Base-by-base conservation (phyloP, 2,797 vertebrate species). In the Cyclura pinguis region DNA sequence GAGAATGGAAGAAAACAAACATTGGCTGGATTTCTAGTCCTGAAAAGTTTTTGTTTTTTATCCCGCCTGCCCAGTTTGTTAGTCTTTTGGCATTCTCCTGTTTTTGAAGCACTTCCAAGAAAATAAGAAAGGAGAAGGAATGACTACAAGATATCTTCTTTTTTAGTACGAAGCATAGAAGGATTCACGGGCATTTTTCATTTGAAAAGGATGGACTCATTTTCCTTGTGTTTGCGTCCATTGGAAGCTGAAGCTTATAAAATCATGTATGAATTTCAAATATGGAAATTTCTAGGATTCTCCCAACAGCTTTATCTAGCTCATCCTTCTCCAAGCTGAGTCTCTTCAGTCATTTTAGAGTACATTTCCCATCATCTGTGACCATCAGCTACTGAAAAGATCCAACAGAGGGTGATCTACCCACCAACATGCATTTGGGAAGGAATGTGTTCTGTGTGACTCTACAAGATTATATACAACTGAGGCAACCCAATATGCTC, bases 1-100 rank as follows among this genome's bases (percentile, higher is more conserved):
- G 95, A 96, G 95, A 96, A 95, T 93, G 86, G 92, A 95, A 94
- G 92, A 88, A 96, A 96, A 95, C 95, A 96, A 96, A 95, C 94
- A 96, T 82, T 89, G 93, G 86, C 93, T 96, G 94, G 93, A 92
- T 95, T 96, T 95, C 89, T 93, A 96, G 91, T 93, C 95, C 91
- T 90, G 88, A 88, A 93, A 95, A 95, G 93, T 92, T 95, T 94
- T 95, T 94, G 14, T 32, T 91, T 91, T 95, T 92, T 94, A 93
- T 92, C 94, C 94, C 90, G 94, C 95, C 95, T 95, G 93, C 93
- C 94, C 91, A 94, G 95, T 91, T 90, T 95, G 86, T 94, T 95
- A 96, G 89, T 67, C 27, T 95, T 95, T 93, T 96, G 95, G 92
- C 88, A 0, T 95, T 95, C 85, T 91, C 90, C 83, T 95, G 89